A percentile compares a stretch with the other conserved stretches of the same genome.
phyloP scores from a whole-genome alignment of 2,113 vertebrate genomes.

The Brienomyrus brachyistius region DNA sequence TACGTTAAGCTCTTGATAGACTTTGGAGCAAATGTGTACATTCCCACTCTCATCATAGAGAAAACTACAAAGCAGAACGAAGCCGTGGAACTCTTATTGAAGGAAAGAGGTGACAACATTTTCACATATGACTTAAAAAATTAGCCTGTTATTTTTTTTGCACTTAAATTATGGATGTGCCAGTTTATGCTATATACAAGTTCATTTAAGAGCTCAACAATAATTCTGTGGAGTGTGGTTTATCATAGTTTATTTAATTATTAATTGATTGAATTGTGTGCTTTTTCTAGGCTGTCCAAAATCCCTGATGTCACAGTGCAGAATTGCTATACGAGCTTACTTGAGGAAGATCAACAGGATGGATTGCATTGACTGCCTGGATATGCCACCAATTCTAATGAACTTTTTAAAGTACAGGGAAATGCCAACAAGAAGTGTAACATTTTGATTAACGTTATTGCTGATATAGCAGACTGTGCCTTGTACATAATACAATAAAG shows the following conservation, averaged over 20 bases:
- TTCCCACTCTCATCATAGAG: constrained; percentile 59
- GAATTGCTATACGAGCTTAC: constrained; percentile 65
- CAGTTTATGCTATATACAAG: background rate
- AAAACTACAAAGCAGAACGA: constrained; percentile 57
- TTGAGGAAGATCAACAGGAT: constrained; percentile 52
- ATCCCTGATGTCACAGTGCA: constrained; percentile 73
- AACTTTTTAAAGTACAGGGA: constrained; percentile 51
- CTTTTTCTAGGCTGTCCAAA: constrained; percentile 67
- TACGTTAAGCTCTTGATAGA: constrained; percentile 82
- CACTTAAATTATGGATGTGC: background rate
- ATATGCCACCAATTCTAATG: constrained; percentile 61
- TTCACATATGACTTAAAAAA: background rate
- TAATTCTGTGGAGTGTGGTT: background rate
- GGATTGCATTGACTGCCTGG: constrained; percentile 59
- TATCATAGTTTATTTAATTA: background rate
- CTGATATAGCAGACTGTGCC: constrained; percentile 5
- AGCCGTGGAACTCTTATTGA: constrained; percentile 69
- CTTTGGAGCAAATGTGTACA: constrained; percentile 84
- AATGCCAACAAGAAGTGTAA: constrained; percentile 15
- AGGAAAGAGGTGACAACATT: constrained; percentile 70
- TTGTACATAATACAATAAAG: constrained; percentile 2
- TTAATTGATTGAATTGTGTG: background rate
- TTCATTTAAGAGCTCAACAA: background rate
- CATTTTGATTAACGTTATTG: constrained; percentile 10
- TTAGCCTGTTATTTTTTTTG: background rate